Conservation (phyloP, 2,888 invertebrate genomes). For the Macrosiphum euphorbiae region DNA sequence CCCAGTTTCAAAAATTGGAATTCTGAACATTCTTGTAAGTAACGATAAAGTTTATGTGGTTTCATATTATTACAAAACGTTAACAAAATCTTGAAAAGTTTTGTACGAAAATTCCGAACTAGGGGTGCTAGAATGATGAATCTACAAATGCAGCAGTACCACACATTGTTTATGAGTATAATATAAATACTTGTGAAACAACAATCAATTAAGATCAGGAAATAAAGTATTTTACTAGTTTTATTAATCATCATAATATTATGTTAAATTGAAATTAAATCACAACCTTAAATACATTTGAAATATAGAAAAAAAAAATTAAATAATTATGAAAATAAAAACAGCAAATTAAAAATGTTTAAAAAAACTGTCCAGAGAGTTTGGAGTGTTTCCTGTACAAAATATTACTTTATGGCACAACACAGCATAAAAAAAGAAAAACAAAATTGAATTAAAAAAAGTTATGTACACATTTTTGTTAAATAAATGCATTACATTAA, state of each 20-base stretch:
- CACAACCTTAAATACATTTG: slow-evolving; percentile 61
- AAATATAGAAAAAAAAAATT: slow-evolving; percentile 55
- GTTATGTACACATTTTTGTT: slow-evolving; percentile 47
- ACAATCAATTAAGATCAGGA: neutral
- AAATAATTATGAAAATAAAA: slow-evolving; percentile 39
- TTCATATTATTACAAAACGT: neutral
- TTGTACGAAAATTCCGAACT: neutral
- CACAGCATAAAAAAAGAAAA: slow-evolving; percentile 56
- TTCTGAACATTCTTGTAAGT: neutral
- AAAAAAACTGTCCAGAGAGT: slow-evolving; percentile 16
- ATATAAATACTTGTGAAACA: neutral
- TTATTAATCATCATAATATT: slow-evolving; percentile 60
- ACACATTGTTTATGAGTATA: neutral
- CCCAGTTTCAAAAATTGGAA: neutral
- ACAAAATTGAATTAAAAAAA: slow-evolving; percentile 22
- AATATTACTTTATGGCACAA: slow-evolving; percentile 54
- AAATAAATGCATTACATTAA: slow-evolving; percentile 56
- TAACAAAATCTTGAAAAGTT: no score
- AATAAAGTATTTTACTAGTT: slow-evolving; percentile 56
- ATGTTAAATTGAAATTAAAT: slow-evolving; percentile 61
- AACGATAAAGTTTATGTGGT: neutral
- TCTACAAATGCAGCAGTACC: neutral
- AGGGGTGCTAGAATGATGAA: neutral
- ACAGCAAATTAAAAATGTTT: slow-evolving; percentile 37
- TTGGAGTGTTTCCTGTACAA: slow-evolving; percentile 53